phyloP scores from a whole-genome alignment of 2,888 invertebrate species.

The Chaetogeoica ovagalla region DNA sequence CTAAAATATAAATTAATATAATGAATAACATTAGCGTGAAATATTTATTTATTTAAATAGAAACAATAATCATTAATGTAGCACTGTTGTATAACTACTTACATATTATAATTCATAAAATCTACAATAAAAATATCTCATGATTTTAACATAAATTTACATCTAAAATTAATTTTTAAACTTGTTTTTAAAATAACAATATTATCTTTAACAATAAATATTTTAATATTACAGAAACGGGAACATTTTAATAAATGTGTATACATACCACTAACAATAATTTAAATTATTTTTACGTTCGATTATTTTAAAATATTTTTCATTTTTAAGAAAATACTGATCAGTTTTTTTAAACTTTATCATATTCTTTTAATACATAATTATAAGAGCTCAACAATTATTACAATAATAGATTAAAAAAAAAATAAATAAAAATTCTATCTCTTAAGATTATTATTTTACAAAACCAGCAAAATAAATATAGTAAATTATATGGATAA shows the following conservation, averaged over 20 bases:
- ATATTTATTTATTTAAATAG: neutral
- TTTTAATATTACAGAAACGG: neutral
- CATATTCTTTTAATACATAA: no score
- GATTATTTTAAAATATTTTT: slow-evolving; percentile 7
- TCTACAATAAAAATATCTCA: no score
- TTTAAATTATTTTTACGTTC: neutral
- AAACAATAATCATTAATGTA: no score
- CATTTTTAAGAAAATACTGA: neutral
- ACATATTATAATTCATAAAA: no score
- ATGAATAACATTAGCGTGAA: neutral
- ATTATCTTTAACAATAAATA: neutral
- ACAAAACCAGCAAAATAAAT: no score
- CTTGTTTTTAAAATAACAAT: neutral
- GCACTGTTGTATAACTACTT: no score
- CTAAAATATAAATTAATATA: neutral
- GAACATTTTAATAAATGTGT: neutral
- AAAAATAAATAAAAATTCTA: no score
- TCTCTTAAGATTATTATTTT: no score
- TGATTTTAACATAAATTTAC: neutral
- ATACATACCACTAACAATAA: neutral
- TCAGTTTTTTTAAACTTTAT: neutral
- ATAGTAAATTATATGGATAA: no score
- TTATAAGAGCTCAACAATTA: no score
- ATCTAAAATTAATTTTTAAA: slow-evolving; percentile 10
- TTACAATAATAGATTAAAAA: no score